Conservation (phyloP, 2,113 vertebrate species). For the Tychaedon coryphoeus region DNA sequence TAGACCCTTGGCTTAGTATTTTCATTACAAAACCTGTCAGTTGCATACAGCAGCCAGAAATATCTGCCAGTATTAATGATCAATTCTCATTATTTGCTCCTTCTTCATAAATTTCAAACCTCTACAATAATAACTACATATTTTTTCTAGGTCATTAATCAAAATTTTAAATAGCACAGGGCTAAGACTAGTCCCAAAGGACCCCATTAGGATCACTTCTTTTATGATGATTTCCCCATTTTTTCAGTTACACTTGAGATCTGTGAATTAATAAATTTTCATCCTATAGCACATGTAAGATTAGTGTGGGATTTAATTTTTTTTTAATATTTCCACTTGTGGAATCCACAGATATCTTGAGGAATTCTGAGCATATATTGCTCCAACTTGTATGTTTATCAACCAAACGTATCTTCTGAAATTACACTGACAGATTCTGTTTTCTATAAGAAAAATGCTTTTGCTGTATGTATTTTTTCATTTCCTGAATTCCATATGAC, state of each 20-base stretch:
- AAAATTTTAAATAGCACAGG: not conserved
- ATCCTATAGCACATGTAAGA: not conserved
- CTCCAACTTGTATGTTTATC: not conserved
- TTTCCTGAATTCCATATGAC: not conserved
- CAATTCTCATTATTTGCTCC: not conserved
- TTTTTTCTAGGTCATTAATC: slow-evolving; percentile 40
- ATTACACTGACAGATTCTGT: not conserved
- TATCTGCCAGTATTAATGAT: not conserved
- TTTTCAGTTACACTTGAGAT: not conserved
- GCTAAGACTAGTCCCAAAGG: not conserved
- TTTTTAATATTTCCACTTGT: not conserved
- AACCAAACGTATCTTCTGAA: not conserved
- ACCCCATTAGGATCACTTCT: not conserved
- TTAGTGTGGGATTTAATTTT: not conserved
- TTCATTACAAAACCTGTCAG: not conserved
- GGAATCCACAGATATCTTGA: not conserved
- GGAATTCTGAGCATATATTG: not conserved
- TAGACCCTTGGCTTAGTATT: not conserved
- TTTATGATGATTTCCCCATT: not conserved
- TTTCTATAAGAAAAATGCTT: not conserved
- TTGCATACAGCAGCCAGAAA: not conserved
- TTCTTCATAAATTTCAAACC: not conserved
- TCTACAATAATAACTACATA: not conserved
- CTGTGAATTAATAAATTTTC: not conserved
- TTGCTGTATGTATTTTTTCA: not conserved